Percentiles rank a stretch among this genome's conserved stretches.
Conservation (phyloP, 2,797 vertebrate genomes). For the Phoebastria nigripes region DNA sequence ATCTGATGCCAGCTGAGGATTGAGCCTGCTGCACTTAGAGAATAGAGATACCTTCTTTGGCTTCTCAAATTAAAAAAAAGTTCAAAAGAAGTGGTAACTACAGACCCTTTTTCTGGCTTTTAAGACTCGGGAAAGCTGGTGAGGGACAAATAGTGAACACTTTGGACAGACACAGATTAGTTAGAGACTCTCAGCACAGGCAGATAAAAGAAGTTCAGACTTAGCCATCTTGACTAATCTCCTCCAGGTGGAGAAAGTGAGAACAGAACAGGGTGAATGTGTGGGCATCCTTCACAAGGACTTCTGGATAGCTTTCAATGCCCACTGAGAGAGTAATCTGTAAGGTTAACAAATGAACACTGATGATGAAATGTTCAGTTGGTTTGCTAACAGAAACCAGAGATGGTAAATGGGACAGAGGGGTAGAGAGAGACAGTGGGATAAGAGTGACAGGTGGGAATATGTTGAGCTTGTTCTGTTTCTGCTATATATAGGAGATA, state of each 20-base stretch:
- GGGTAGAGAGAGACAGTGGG: background rate
- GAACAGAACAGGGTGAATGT: background rate
- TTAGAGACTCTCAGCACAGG: background rate
- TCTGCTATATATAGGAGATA: conserved; percentile 53
- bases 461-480: conserved; percentile 40
- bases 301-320: background rate
- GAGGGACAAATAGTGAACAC: background rate
- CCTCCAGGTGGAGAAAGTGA: background rate
- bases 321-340: background rate
- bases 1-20: background rate
- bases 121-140: background rate
- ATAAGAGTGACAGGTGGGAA: conserved; percentile 48
- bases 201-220: background rate
- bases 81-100: background rate
- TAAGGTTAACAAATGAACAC: background rate
- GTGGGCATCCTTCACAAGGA: background rate
- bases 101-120: background rate
- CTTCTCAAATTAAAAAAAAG: background rate
- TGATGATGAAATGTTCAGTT: background rate
- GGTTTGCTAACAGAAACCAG: conserved; percentile 18
- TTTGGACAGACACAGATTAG: background rate
- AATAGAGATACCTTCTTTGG: background rate
- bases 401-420: conserved; percentile 30
- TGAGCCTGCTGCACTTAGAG: background rate
- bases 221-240: background rate